These are phyloP conservation scores for Pammene fasciana DNA, from an alignment of 2,888 invertebrate species.

Conservation along the genomic window DNA sequence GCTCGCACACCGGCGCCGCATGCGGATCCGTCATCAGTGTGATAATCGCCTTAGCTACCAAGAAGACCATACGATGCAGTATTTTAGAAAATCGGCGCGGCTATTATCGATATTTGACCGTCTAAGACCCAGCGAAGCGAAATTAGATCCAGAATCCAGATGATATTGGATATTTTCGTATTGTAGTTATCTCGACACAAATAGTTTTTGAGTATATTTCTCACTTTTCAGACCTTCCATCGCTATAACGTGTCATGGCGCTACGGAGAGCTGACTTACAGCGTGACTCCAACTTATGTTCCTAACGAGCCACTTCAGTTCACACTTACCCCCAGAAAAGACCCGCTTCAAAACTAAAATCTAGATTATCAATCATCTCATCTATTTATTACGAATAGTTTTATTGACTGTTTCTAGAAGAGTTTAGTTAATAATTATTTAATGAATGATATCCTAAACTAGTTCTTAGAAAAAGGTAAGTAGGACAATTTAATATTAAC, in stretches of 20 bases:
- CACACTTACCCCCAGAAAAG: slow-evolving; percentile 76
- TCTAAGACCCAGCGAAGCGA: no score
- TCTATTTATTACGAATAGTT: neutral
- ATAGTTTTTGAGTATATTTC: slow-evolving; percentile 15
- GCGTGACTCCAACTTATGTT: slow-evolving; percentile 89
- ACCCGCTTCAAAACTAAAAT: neutral
- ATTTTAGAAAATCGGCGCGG: no score
- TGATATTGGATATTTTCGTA: no score
- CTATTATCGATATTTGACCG: no score
- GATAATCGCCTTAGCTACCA: no score
- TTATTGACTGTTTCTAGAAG: neutral
- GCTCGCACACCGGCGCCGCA: no score
- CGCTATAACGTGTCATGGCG: slow-evolving; percentile 88
- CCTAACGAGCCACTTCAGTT: slow-evolving; percentile 88
- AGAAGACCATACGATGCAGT: no score
- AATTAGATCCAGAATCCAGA: no score
- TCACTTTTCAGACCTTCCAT: slow-evolving; percentile 86
- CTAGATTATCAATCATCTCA: no score
- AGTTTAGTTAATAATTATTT: no score
- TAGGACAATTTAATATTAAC: no score
- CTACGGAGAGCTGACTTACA: slow-evolving; percentile 86
- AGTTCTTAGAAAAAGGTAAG: neutral
- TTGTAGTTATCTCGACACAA: neutral
- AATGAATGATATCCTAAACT: neutral
- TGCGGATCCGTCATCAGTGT: no score